Percentiles rank a stretch among this genome's conserved stretches.
These are phyloP conservation scores for Catonia carolina DNA, from an alignment of 2,888 invertebrate species.

Conservation along the genomic window DNA sequence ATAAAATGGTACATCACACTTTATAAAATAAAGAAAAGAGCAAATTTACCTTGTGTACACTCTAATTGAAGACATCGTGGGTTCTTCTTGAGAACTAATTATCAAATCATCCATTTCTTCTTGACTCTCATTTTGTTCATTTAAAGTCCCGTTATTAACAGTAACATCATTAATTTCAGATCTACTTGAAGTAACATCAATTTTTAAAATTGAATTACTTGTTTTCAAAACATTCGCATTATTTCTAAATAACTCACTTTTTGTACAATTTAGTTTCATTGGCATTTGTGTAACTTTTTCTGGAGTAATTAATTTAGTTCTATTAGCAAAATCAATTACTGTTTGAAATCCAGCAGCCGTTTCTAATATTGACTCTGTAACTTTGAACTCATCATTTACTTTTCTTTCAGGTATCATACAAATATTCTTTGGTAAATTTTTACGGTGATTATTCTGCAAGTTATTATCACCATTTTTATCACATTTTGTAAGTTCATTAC, in stretches of 20 bases:
- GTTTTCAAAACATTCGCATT: background rate
- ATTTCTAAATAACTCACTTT: too few species aligned
- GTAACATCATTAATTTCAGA: background rate
- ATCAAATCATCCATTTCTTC: background rate
- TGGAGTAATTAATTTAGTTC: background rate
- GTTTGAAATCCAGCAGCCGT: constrained; percentile 1
- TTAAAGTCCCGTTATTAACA: background rate
- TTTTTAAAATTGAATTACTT: background rate
- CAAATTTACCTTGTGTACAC: background rate
- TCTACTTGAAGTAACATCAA: background rate
- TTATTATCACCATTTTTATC: too few species aligned
- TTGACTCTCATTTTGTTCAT: background rate
- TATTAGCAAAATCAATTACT: background rate
- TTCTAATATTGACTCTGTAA: background rate
- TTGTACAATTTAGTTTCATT: background rate
- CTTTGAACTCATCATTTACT: background rate
- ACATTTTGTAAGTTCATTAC: too few species aligned
- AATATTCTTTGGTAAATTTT: too few species aligned
- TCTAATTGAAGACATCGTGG: background rate
- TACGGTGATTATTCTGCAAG: too few species aligned
- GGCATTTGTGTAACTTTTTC: constrained; percentile 6
- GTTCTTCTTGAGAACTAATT: background rate
- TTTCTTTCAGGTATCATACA: too few species aligned
- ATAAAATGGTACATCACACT: too few species aligned
- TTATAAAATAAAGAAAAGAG: too few species aligned